These are phyloP conservation scores for Amphipyra tragopoginis DNA, from an alignment of 2,888 invertebrate genomes.

Conservation along the genomic window DNA sequence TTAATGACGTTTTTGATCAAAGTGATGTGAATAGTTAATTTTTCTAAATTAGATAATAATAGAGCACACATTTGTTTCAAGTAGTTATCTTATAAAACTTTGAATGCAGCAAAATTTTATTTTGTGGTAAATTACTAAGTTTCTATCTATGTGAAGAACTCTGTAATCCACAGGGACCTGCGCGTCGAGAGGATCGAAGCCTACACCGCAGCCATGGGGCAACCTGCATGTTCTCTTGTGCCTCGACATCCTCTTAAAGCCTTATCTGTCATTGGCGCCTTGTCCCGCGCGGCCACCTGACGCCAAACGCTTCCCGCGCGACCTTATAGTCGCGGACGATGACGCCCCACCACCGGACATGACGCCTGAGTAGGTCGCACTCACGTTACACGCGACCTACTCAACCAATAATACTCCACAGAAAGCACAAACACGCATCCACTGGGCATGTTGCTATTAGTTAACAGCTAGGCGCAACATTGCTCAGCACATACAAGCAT, in stretches of 20 bases:
- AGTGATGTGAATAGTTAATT: no score
- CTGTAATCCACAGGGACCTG: constrained; percentile 19
- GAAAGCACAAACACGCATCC: background rate
- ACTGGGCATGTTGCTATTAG: background rate
- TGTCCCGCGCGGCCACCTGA: constrained; percentile 6
- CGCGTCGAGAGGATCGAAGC: constrained; percentile 8
- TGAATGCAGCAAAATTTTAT: constrained; percentile 7
- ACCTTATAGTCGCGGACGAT: background rate
- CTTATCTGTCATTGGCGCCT: background rate
- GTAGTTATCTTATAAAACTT: background rate
- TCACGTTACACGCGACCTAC: background rate
- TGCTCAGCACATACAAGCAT: background rate
- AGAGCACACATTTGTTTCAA: no score
- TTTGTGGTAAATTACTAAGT: constrained; percentile 1
- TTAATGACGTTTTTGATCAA: no score
- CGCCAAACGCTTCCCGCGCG: constrained; percentile 2
- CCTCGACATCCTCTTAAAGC: background rate
- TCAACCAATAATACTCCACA: background rate
- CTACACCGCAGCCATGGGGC: constrained; percentile 22
- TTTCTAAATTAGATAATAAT: no score
- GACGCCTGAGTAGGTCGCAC: background rate
- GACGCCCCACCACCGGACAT: background rate
- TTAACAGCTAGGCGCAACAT: background rate
- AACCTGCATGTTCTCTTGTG: constrained; percentile 25
- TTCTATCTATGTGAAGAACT: constrained; percentile 16